Base-by-base conservation (phyloP, 2,888 invertebrate species). In the Diaprepes abbreviatus region DNA sequence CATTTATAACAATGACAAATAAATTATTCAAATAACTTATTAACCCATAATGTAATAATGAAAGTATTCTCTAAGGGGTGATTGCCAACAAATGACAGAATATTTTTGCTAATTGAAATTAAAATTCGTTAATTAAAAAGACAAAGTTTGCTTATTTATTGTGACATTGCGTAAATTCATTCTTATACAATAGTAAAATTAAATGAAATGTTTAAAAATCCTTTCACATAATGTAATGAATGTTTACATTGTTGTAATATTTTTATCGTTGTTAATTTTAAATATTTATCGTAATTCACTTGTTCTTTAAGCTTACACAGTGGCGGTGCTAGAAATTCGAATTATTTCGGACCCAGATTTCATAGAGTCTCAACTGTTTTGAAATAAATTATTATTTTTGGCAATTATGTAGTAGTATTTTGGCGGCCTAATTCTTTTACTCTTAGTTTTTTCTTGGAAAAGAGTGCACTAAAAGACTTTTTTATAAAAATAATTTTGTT, bases 201-300 rank as follows among this genome's bases (percentile, higher is more conserved):
- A 33, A 33, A 7, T 43, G 6, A 43, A 7, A 19, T 43, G 9
- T 43, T 43, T 43, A 10, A 40, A 40, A 43, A 24, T 19, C 2
- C 2, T 21, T 43, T 19, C 19, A n/a, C 21, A 3, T 10, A 43
- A 43, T 10, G 14, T 21, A 21, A 43, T n/a, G 19, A 36, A 12
- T 43, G n/a, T 43, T 43, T 43, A 43, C 21, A 43, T 21, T 43
- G 43, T 43, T 17, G 19, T 21, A 21, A 19, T 17, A 10, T 43
- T 43, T 43, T 17, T 7, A 1, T 1, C 10, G 17, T 19, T n/a
- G 43, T 1, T 40, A 19, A 40, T 40, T 40, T 7, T 9, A 40
- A 19, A 19, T 33, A 33, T 10, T 10, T 33, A 33, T 33, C 7
- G 6, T 9, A 6, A 33, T 33, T 33, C 10, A 33, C 33, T 33